These are phyloP conservation scores for Paramisgurnus dabryanus DNA, from an alignment of 2,113 vertebrate genomes.

Conservation along the genomic window DNA sequence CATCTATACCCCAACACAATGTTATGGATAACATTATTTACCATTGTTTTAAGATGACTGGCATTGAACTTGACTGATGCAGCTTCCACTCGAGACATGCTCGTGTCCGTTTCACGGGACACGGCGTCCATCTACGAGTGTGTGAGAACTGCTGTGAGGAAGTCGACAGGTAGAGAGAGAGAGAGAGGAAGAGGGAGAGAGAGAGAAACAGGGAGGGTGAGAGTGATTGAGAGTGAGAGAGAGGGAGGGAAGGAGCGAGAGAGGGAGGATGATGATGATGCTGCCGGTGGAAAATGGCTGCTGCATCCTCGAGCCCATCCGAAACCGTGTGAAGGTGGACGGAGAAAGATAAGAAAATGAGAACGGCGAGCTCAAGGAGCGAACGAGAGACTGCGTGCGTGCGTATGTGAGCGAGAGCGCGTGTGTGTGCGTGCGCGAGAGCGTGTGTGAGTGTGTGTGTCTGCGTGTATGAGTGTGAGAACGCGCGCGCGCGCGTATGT, in stretches of 20 bases:
- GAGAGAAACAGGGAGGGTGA: conserved; percentile 65
- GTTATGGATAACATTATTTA: too few species aligned
- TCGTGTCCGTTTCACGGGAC: conserved; percentile 1
- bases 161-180: conserved; percentile 72
- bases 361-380: conserved; percentile 58
- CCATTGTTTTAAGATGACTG: background rate
- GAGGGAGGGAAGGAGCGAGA: conserved; percentile 22
- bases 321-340: conserved; percentile 77
- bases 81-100: conserved; percentile 5
- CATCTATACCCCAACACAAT: too few species aligned
- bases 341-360: conserved; percentile 74
- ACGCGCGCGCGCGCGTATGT: conserved; percentile 50
- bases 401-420: conserved; percentile 48
- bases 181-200: conserved; percentile 48
- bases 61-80: conserved; percentile 1
- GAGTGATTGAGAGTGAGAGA: conserved; percentile 20
- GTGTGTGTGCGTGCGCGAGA: conserved; percentile 32
- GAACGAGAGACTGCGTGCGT: conserved; percentile 62
- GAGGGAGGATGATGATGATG: conserved; percentile 65
- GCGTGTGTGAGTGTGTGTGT: conserved; percentile 40
- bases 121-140: conserved; percentile 40
- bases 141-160: conserved; percentile 62
- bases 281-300: conserved; percentile 83
- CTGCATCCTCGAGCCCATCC: conserved; percentile 79
- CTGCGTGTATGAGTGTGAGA: conserved; percentile 26